phyloP scores from a whole-genome alignment of 2,888 invertebrate species.

The Parapristionchus giblindavisi region DNA sequence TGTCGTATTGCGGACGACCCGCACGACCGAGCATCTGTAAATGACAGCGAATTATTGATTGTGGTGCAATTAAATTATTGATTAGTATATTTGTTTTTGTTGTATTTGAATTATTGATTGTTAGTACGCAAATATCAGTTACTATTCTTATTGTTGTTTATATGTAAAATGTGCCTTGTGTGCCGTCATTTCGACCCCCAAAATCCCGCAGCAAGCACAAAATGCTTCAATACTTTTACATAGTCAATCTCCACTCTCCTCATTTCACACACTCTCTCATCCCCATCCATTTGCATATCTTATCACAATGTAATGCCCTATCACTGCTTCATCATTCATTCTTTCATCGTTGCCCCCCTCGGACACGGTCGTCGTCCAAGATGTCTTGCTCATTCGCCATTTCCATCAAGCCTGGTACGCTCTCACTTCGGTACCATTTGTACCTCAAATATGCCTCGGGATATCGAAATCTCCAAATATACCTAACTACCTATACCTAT shows the following conservation, averaged over 20 bases:
- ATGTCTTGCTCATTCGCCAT: conserved; percentile 27
- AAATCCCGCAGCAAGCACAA: no score
- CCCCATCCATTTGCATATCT: not conserved
- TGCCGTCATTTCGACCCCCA: no score
- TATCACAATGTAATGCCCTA: not conserved
- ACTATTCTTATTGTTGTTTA: no score
- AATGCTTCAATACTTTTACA: not conserved
- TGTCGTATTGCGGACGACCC: conserved; percentile 97
- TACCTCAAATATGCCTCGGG: no score
- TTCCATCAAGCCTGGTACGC: conserved; percentile 23
- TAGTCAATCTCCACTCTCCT: not conserved
- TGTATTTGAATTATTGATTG: no score
- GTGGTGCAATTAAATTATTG: no score
- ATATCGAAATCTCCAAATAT: not conserved
- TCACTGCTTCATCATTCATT: not conserved
- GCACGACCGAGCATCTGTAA: conserved; percentile 91
- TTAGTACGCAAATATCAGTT: no score
- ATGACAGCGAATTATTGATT: not conserved
- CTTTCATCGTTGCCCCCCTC: not conserved
- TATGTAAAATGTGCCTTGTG: no score
- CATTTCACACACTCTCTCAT: not conserved
- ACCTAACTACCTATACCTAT: not conserved
- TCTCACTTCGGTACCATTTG: not conserved
- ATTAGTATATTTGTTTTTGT: no score
- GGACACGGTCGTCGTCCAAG: not conserved